These are phyloP conservation scores for Rhynchotus rufescens DNA, from an alignment of 2,797 vertebrate genomes.

Conservation along the genomic window DNA sequence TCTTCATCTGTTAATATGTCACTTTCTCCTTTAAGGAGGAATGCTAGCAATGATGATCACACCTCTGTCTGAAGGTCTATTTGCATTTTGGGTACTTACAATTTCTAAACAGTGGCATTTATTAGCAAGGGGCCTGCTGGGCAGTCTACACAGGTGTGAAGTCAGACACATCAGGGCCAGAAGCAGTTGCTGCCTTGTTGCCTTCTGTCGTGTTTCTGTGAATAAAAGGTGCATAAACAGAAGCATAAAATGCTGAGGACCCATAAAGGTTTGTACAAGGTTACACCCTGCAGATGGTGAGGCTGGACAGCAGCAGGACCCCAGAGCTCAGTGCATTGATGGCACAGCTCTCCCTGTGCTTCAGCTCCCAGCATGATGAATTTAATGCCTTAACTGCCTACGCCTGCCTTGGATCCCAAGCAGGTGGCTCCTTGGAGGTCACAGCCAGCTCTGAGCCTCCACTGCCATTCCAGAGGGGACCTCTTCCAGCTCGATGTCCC, in stretches of 20 bases:
- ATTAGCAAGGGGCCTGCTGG: neutral
- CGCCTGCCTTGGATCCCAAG: neutral
- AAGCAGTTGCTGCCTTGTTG: neutral
- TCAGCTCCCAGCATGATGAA: too few relatives aligned
- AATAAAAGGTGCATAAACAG: too few relatives aligned
- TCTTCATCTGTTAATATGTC: neutral
- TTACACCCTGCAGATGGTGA: neutral
- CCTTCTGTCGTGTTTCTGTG: neutral
- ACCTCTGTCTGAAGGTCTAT: neutral
- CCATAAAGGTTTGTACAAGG: neutral
- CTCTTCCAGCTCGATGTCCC: neutral
- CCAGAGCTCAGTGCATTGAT: neutral
- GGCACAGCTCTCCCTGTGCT: neutral
- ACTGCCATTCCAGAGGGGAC: neutral
- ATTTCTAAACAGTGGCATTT: neutral
- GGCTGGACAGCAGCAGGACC: neutral
- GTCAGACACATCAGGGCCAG: neutral
- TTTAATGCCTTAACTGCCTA: too few relatives aligned
- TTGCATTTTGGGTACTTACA: neutral
- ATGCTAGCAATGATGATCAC: neutral
- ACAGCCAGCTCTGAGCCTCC: neutral
- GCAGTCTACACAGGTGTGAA: neutral
- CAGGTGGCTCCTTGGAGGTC: neutral
- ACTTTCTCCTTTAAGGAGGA: neutral
- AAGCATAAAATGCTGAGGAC: neutral